Base-by-base conservation (phyloP, 2,888 invertebrate species). In the Lepidochitona cinerea region DNA sequence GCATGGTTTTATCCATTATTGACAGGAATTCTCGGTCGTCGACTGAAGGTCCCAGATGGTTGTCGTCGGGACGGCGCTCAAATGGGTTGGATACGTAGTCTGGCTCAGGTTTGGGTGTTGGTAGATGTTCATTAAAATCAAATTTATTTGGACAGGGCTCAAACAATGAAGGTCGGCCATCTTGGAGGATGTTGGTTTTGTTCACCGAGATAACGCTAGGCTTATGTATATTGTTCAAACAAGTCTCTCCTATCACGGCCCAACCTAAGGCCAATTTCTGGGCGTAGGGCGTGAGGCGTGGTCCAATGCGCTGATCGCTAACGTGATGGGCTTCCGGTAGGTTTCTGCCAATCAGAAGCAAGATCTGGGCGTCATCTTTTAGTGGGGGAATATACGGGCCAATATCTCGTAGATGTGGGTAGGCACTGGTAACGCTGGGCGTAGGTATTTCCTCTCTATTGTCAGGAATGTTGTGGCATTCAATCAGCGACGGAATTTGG, bases 381-480 rank as follows among this genome's bases (percentile, higher is more conserved):
- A 77, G 26, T 18, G 52, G 33, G 6, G 74, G 68, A 36, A 75
- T 69, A n/a, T 41, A n/a, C 18, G 14, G 18, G n/a, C 36, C 53
- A 14, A 72, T 70, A 23, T 72, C 70, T 23, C 29, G 36, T 3
- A 75, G 41, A 23, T 23, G 54, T 0, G 73, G 64, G 41, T 77
- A 75, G 26, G 41, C 66, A 37, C 14, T 26, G 12, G 71, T 75
- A 52, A 80, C 67, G 33, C 70, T 71, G 37, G 73, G 77, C 12
- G 75, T 74, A 14, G 77, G 79, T 41, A 79, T 77, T 49, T 79
- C 79, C 4, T 70, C 49, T 18, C 74, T 41, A 26, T 66, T 74
- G 35, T 72, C 65, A 3, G 75, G 79, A 23, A 77, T 79, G 26
- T 79, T 23, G n/a, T 68, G 35, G 35, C 79, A 79, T 54, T 79